Base-by-base conservation (phyloP, 2,113 vertebrate species). In the Pimephales promelas region DNA sequence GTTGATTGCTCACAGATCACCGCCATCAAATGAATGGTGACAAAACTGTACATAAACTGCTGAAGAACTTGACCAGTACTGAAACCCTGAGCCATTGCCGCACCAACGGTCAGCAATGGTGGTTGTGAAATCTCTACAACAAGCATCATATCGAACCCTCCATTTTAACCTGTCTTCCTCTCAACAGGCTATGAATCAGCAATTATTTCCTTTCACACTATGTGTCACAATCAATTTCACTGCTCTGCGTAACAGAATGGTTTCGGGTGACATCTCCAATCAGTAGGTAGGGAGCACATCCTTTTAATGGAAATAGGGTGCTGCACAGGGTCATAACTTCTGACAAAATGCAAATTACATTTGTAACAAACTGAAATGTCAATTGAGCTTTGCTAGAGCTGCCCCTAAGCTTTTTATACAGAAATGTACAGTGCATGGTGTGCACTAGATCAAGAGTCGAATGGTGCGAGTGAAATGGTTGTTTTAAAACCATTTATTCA, bases 191-290 rank as follows among this genome's bases (percentile, higher is more conserved):
- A 93, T 94, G 95, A 95, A 95, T 96, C 95, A 95, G 93, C 95
- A 96, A 97, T 97, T 96, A 97, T 95, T 96, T 94, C 95, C 93
- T 92, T 92, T 92, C 92, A 91, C 92, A 95, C 95, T 90, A 93
- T 95, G 92, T 94, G 96, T 97, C 96, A 95, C 93, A 94, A 95
- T 96, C 96, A 95, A 98, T 97, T 97, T 96, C 90, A 92, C 93
- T 92, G 92, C 81, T 52, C 76, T 87, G 89, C 84, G 90, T 96
- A 96, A 97, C 96, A 95, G 96, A 95, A 96, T 96, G 96, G 95
- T 97, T 97, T 95, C 95, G 96, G 93, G 94, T 94, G 96, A 97
- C 97, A 96, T 92, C 94, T 96, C 94, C 95, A 95, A 96, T 96
- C 94, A 96, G 94, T 90, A 92, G 92, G 92, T 92, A 95, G 95